Evolutionary conservation across 2,113 vertebrate genomes (phyloP).

Genomic region (Lonchura striata): DNA sequence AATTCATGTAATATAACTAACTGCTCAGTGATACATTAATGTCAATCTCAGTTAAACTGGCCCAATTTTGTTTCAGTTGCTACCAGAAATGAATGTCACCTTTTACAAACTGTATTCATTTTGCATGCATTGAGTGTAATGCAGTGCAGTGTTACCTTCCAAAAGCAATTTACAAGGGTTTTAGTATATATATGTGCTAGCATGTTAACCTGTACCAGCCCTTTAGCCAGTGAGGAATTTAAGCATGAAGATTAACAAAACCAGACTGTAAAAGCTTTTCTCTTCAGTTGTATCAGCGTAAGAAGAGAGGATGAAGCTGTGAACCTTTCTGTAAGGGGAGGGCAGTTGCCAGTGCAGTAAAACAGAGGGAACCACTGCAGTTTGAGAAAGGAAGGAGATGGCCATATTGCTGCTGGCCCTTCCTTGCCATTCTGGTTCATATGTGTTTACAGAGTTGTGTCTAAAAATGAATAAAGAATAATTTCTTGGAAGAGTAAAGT

Average conservation of each 20-base stretch:
- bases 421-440: not conserved
- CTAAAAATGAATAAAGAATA: not conserved
- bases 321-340: not conserved
- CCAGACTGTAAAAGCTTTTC: not conserved
- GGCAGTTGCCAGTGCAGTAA: not conserved
- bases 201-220: not conserved
- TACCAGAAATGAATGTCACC: constrained; percentile 16
- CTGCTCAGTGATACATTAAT: constrained; percentile 49
- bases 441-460: not conserved
- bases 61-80: constrained; percentile 32
- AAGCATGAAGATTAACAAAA: not conserved
- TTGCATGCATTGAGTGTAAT: not conserved
- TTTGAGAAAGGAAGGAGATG: not conserved
- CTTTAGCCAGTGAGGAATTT: not conserved
- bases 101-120: not conserved
- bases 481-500: not conserved
- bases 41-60: constrained; percentile 29
- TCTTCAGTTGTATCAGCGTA: not conserved
- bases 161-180: not conserved
- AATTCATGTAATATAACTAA: constrained; percentile 45
- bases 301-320: not conserved
- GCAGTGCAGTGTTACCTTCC: not conserved
- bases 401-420: not conserved
- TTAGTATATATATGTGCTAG: not conserved
- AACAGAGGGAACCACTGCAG: not conserved